Evolutionary conservation across 1,140 invertebrate species (phyloP).

Genomic region (Neelides sp.): DNA sequence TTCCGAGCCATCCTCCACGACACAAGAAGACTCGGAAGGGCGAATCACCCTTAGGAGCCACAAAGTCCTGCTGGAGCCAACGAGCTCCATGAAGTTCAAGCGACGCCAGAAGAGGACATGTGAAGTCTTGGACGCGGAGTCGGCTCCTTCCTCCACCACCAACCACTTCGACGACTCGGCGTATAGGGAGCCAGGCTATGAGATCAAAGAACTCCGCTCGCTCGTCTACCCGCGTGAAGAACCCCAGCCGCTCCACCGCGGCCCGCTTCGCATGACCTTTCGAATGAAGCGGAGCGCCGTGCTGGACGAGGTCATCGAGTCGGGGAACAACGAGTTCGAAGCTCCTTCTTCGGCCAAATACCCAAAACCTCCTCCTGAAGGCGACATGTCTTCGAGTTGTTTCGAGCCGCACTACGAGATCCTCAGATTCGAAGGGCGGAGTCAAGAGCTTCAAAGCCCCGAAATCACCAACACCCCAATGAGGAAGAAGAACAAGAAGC

Average conservation of each 20-base stretch:
- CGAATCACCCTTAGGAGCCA: slow-evolving; percentile 25
- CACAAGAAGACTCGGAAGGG: neutral
- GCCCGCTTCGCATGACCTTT: slow-evolving; percentile 45
- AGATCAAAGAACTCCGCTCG: neutral
- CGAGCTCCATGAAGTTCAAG: neutral
- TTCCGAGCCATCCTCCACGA: neutral
- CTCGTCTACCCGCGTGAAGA: neutral
- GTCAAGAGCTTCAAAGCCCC: too few species aligned
- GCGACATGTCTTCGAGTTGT: slow-evolving; percentile 2
- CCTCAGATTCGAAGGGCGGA: slow-evolving; percentile 22
- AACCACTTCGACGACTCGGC: neutral
- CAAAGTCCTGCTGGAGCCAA: slow-evolving; percentile 21
- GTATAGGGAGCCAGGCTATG: neutral
- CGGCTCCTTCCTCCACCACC: neutral
- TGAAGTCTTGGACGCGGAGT: neutral
- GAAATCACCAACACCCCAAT: too few species aligned
- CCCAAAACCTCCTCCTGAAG: slow-evolving; percentile 18
- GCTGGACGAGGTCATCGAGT: slow-evolving; percentile 69
- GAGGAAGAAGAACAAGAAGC: too few species aligned
- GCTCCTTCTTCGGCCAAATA: slow-evolving; percentile 34
- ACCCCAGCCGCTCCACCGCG: neutral
- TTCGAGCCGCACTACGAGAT: slow-evolving; percentile 28
- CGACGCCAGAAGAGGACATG: neutral
- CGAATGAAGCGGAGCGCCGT: slow-evolving; percentile 74
- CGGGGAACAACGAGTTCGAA: slow-evolving; percentile 55